Percentiles rank a stretch among this genome's conserved stretches.
Conservation (phyloP, 2,797 vertebrate genomes). For the Malurus leucopterus region DNA sequence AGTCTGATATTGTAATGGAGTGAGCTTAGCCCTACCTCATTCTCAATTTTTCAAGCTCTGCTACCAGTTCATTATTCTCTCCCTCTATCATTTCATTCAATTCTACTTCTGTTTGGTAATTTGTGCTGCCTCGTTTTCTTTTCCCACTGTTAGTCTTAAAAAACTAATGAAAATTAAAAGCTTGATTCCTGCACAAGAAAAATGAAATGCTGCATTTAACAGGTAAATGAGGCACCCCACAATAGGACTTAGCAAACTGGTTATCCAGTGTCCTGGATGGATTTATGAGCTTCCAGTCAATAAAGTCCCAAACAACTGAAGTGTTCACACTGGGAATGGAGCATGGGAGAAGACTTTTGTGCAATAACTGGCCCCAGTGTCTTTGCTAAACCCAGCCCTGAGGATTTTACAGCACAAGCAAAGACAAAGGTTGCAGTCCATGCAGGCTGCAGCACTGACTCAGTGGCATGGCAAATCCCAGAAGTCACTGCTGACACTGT, state of each 20-base stretch:
- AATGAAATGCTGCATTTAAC: neutral
- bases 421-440: neutral
- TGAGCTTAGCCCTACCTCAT: neutral
- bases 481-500: neutral
- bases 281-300: neutral
- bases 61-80: slow-evolving; percentile 66
- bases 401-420: neutral
- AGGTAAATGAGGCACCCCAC: neutral
- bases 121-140: slow-evolving; percentile 54
- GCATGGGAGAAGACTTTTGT: neutral
- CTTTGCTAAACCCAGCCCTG: neutral
- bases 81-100: slow-evolving; percentile 65
- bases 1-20: neutral
- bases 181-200: slow-evolving; percentile 62
- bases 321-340: neutral
- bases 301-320: neutral
- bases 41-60: slow-evolving; percentile 64
- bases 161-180: slow-evolving; percentile 71
- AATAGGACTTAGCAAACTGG: neutral
- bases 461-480: neutral
- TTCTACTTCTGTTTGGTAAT: slow-evolving; percentile 65
- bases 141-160: slow-evolving; percentile 73
- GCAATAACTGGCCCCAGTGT: neutral
- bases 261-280: neutral
- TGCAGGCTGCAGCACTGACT: neutral